Evolutionary conservation across 2,113 vertebrate species (phyloP).

Genomic region (Phyllopteryx taeniolatus): DNA sequence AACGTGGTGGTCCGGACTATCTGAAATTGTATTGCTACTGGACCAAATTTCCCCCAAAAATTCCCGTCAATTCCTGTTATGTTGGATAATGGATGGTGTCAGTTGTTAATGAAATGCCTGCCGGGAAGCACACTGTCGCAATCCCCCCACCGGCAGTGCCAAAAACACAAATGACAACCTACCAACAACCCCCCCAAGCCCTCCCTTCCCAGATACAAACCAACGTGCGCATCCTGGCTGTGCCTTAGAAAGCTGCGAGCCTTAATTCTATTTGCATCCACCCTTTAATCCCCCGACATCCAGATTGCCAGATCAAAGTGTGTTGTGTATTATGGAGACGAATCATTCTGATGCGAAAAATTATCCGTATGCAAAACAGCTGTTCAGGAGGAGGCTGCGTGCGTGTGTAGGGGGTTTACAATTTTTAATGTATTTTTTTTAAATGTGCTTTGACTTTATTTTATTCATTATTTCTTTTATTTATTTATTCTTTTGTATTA

Average conservation of each 20-base stretch:
- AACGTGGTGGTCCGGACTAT: no score
- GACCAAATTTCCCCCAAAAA: neutral
- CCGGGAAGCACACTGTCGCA: neutral
- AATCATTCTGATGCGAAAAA: constrained; percentile 39
- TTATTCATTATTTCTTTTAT: no score
- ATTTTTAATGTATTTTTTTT: neutral
- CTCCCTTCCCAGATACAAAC: no score
- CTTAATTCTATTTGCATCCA: constrained; percentile 24
- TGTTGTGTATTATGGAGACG: constrained; percentile 9
- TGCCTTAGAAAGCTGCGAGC: constrained; percentile 14
- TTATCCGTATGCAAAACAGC: constrained; percentile 12
- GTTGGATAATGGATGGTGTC: neutral
- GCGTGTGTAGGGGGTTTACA: neutral
- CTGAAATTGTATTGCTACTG: neutral
- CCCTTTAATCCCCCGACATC: constrained; percentile 22
- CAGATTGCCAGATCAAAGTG: constrained; percentile 14
- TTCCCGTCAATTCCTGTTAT: neutral
- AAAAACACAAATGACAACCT: neutral
- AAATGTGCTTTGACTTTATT: neutral
- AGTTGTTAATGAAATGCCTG: constrained; percentile 4
- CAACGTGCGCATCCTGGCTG: constrained; percentile 9
- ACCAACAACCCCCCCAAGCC: neutral
- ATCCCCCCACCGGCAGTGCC: neutral
- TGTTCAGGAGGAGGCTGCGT: neutral
- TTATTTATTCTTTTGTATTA: neutral